Evolutionary conservation across 1,140 invertebrate species (phyloP), one percentile per base, ranked within the genome.

Genomic region (Notospermus geniculatus): DNA sequence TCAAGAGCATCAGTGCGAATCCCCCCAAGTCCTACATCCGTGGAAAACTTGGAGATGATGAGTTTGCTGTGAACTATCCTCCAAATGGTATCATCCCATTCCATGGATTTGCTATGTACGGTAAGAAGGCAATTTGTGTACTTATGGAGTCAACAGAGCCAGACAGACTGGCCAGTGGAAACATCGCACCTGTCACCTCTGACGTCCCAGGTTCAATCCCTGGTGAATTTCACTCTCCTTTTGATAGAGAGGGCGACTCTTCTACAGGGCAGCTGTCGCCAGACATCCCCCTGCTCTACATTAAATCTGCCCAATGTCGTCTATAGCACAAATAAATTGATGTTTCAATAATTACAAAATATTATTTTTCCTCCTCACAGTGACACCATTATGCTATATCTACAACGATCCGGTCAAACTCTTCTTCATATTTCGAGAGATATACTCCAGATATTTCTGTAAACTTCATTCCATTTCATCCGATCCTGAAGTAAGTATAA

Each of bases 71-170:
- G n/a, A 85, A 89, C 25, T 95, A 93, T 75, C 94, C 95, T 17
- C 94, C 94, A 0, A 94, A 90, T 82, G 94, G 93, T 4, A 88
- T 97, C 19, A 93, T 97, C 70, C 95, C 95, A 7, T 97, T 96
- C 79, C 93, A 97, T 78, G 95, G 94, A 0, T 97, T 97, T 76
- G 91, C 93, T 9, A 97, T 98, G 94, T 96, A 95, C 82, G 91
- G 91, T 93, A 85, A 84, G 86, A 72, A 27, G 9, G 4, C 25
- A 50, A n/a, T n/a, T n/a, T n/a, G n/a, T n/a, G n/a, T n/a, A n/a
- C n/a, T n/a, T n/a, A n/a, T n/a, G n/a, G n/a, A n/a, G n/a, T n/a
- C n/a, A n/a, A n/a, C n/a, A n/a, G n/a, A n/a, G n/a, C n/a, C n/a
- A n/a, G n/a, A n/a, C n/a, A n/a, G n/a, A n/a, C n/a, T n/a, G n/a